Evolutionary conservation across 2,797 vertebrate species (phyloP).

Genomic region (Neomorphus geoffroyi): DNA sequence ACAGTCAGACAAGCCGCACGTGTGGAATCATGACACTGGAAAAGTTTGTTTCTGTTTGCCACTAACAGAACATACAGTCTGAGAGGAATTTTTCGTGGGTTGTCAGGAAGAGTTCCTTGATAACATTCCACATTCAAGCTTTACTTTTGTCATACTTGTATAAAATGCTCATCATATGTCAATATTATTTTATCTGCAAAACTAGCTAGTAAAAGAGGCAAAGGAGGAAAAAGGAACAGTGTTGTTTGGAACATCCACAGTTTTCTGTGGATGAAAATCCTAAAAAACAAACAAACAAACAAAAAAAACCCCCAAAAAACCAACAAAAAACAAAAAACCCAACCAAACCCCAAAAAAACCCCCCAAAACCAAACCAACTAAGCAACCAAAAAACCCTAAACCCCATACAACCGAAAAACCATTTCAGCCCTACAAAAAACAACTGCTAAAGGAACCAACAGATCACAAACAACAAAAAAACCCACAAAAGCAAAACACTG

Average conservation of each 20-base stretch:
- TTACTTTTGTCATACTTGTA: background rate
- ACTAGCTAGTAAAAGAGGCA: background rate
- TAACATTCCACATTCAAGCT: background rate
- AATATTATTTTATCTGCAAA: background rate
- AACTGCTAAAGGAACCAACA: background rate
- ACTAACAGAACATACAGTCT: background rate
- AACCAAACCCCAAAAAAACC: background rate
- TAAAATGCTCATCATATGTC: background rate
- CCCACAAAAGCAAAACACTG: background rate
- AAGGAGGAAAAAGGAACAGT: background rate
- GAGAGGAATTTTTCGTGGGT: background rate
- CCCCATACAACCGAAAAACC: no score
- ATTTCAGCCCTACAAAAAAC: background rate
- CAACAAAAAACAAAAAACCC: background rate
- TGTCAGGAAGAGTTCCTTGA: background rate
- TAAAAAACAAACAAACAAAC: no score
- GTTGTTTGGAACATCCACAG: background rate
- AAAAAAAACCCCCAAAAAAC: background rate
- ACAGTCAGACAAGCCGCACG: background rate
- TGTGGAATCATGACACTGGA: background rate
- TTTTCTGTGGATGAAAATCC: background rate
- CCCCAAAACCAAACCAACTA: no score
- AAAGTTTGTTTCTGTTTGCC: background rate
- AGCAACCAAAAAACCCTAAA: fast-evolving
- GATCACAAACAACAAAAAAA: background rate